A percentile compares a stretch with the other conserved stretches of the same genome.
phyloP scores from a whole-genome alignment of 2,113 vertebrate genomes.

The Trematocara macrostoma region DNA sequence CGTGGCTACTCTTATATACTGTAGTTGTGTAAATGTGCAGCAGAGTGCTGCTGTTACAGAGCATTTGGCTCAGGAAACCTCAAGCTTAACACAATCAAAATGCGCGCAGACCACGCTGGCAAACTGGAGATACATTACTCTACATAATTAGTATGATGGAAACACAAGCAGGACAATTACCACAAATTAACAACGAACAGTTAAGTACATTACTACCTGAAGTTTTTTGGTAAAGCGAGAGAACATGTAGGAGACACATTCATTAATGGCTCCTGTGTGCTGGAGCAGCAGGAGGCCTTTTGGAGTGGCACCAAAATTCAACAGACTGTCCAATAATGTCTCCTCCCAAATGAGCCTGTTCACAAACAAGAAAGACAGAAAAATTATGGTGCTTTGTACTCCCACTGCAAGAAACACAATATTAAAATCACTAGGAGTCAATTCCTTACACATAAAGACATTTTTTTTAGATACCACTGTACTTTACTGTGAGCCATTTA shows the following conservation, averaged over 20 bases:
- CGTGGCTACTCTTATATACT: background rate
- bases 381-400: background rate
- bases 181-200: background rate
- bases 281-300: conserved; percentile 89
- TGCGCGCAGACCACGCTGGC: background rate
- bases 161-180: background rate
- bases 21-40: background rate
- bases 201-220: conserved; percentile 73
- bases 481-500: background rate
- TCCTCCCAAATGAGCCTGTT: conserved; percentile 86
- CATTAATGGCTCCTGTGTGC: conserved; percentile 81
- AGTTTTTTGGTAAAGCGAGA: conserved; percentile 82
- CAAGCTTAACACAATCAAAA: background rate
- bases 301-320: conserved; percentile 88
- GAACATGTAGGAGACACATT: conserved; percentile 89
- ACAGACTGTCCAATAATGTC: conserved; percentile 86
- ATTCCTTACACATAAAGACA: background rate
- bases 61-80: background rate
- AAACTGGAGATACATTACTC: background rate
- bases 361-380: background rate
- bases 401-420: background rate
- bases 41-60: background rate
- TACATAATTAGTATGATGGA: background rate
- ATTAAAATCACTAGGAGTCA: background rate
- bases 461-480: background rate